phyloP scores from a whole-genome alignment of 2,888 invertebrate species.

The Morinoia aosen region DNA sequence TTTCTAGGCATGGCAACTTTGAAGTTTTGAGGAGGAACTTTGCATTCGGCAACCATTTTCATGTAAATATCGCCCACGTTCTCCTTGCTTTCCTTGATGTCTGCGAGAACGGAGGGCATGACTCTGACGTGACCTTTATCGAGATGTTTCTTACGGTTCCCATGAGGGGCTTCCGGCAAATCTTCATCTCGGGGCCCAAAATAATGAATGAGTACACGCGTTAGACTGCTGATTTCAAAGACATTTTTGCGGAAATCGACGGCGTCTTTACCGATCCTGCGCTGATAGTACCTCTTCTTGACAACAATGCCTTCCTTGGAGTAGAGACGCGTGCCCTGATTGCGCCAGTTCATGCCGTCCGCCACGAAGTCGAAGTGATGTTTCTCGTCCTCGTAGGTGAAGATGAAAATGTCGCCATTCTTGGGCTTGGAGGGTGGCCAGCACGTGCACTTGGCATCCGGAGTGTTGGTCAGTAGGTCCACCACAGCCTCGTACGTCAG shows the following conservation, averaged over 20 bases:
- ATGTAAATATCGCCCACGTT: conserved; percentile 30
- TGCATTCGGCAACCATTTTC: conserved; percentile 44
- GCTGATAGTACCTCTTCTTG: conserved; percentile 50
- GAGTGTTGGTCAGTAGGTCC: conserved; percentile 30
- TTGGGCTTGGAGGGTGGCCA: conserved; percentile 52
- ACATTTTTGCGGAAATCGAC: conserved; percentile 53
- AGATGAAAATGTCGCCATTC: conserved; percentile 52
- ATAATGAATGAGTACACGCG: conserved; percentile 38
- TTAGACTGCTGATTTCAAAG: conserved; percentile 37
- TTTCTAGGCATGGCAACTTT: conserved; percentile 52
- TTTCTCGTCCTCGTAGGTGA: conserved; percentile 50
- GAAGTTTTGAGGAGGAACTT: conserved; percentile 47
- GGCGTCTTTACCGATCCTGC: conserved; percentile 44
- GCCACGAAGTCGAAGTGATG: conserved; percentile 52
- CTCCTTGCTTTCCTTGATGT: conserved; percentile 48
- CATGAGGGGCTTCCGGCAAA: conserved; percentile 50
- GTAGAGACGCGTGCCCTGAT: conserved; percentile 40
- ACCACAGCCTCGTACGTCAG: conserved; percentile 39
- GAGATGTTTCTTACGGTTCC: conserved; percentile 37
- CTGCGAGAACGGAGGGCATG: conserved; percentile 50
- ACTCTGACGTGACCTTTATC: conserved; percentile 40
- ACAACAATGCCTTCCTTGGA: conserved; percentile 44
- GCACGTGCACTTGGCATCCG: not conserved
- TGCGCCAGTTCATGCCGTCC: conserved; percentile 50
- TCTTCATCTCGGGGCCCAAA: conserved; percentile 11